Conservation (phyloP, 2,113 vertebrate species). For the Odobenus rosmarus region DNA sequence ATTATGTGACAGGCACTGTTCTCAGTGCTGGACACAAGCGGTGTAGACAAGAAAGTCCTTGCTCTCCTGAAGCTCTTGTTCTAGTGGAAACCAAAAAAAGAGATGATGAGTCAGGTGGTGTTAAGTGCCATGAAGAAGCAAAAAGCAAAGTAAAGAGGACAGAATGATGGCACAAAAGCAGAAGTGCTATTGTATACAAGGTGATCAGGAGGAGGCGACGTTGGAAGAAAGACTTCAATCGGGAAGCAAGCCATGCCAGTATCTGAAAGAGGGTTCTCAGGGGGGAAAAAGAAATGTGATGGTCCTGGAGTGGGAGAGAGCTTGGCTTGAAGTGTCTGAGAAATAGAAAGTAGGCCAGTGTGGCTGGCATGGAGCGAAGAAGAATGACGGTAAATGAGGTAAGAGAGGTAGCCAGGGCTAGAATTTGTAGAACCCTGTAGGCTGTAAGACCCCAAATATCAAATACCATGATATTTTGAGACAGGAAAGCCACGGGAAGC, state of each 20-base stretch:
- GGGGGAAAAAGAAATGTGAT: not conserved
- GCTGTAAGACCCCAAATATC: not conserved
- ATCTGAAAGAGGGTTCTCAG: not conserved
- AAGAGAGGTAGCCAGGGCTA: not conserved
- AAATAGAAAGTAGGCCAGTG: not conserved
- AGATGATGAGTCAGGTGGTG: not conserved
- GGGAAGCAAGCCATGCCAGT: not conserved
- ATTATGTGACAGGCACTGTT: not conserved
- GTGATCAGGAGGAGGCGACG: not conserved
- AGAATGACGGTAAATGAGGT: not conserved
- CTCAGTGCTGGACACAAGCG: not conserved
- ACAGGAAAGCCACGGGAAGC: constrained; percentile 14
- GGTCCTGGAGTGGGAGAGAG: not conserved
- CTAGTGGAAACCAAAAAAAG: not conserved
- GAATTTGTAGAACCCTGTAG: not conserved
- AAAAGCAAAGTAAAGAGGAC: not conserved
- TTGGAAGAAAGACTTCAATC: constrained; percentile 9
- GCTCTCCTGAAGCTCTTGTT: constrained; percentile 40
- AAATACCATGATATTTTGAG: not conserved
- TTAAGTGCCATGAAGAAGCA: not conserved
- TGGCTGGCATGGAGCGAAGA: not conserved
- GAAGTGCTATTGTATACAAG: not conserved
- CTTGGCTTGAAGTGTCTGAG: not conserved
- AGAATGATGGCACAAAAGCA: not conserved
- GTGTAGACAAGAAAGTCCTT: not conserved